Evolutionary conservation across 2,888 invertebrate genomes (phyloP).

Genomic region (Lithosia quadra): DNA sequence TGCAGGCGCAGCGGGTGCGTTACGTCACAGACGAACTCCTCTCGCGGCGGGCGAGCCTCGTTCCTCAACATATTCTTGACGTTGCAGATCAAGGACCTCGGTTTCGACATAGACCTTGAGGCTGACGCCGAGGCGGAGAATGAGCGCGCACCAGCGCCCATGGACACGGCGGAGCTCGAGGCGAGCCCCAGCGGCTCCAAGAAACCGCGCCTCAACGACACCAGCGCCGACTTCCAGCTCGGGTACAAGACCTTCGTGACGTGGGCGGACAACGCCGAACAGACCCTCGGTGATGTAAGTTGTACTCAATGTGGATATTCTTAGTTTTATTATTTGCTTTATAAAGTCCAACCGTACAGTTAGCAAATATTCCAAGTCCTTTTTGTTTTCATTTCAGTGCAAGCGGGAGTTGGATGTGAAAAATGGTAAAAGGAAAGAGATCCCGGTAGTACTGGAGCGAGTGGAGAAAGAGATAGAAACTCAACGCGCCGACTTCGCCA

Average conservation of each 20-base stretch:
- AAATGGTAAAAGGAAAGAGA: slow-evolving; percentile 4
- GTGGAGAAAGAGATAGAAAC: slow-evolving; percentile 78
- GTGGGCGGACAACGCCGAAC: slow-evolving; percentile 76
- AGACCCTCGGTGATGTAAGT: slow-evolving; percentile 62
- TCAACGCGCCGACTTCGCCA: slow-evolving; percentile 85
- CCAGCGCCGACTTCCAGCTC: slow-evolving; percentile 80
- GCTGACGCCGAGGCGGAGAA: slow-evolving; percentile 54
- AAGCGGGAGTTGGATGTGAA: slow-evolving; percentile 65
- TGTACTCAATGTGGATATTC: background rate
- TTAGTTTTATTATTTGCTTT: background rate
- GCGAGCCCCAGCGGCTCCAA: slow-evolving; percentile 53
- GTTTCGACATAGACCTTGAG: slow-evolving; percentile 83
- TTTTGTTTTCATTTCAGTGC: slow-evolving; percentile 52
- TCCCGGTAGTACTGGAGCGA: slow-evolving; percentile 52
- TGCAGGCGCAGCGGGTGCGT: slow-evolving; percentile 89
- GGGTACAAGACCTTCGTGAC: slow-evolving; percentile 81
- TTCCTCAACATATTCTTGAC: background rate
- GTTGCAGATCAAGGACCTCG: slow-evolving; percentile 87
- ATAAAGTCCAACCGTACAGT: background rate
- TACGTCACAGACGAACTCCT: background rate
- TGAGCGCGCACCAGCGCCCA: background rate
- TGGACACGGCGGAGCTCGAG: background rate
- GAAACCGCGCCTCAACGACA: slow-evolving; percentile 68
- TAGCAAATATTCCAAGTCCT: too few species aligned
- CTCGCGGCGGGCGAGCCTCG: too few species aligned